Evolutionary conservation across 1,140 invertebrate genomes (phyloP).

Genomic region (Microplitis mediator): DNA sequence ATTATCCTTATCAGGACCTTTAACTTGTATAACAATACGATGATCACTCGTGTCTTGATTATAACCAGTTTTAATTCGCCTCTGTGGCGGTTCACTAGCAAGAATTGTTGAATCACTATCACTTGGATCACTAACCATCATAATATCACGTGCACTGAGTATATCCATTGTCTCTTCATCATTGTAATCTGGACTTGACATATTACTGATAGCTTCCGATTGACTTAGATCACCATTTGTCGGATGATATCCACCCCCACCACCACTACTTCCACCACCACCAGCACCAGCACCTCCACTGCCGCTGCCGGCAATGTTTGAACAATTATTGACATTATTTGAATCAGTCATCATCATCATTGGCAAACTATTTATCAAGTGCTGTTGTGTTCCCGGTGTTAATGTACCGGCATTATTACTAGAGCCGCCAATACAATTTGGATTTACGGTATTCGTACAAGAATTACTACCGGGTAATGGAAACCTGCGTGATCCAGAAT

Average conservation of each 20-base stretch:
- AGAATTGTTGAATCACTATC: conserved; percentile 82
- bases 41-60: conserved; percentile 68
- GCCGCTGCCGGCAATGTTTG: conserved; percentile 31
- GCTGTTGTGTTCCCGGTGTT: not conserved
- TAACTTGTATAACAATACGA: conserved; percentile 84
- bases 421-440: too few relatives aligned
- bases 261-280: conserved; percentile 38
- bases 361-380: too few relatives aligned
- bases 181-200: conserved; percentile 85
- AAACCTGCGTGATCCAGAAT: conserved; percentile 64
- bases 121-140: conserved; percentile 86
- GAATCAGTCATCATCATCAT: not conserved
- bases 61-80: conserved; percentile 63
- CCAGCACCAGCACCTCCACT: not conserved
- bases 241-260: conserved; percentile 43
- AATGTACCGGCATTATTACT: too few relatives aligned
- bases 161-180: conserved; percentile 73
- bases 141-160: conserved; percentile 72
- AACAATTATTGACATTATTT: conserved; percentile 32
- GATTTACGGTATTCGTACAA: conserved; percentile 36
- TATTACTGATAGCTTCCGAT: conserved; percentile 83
- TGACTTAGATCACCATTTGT: conserved; percentile 71
- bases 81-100: conserved; percentile 76
- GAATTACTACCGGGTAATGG: conserved; percentile 44
- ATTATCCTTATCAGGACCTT: conserved; percentile 70